Evolutionary conservation across 1,140 invertebrate species (phyloP), one percentile per base, ranked within the genome.

Genomic region (Pentalonia nigronervosa): DNA sequence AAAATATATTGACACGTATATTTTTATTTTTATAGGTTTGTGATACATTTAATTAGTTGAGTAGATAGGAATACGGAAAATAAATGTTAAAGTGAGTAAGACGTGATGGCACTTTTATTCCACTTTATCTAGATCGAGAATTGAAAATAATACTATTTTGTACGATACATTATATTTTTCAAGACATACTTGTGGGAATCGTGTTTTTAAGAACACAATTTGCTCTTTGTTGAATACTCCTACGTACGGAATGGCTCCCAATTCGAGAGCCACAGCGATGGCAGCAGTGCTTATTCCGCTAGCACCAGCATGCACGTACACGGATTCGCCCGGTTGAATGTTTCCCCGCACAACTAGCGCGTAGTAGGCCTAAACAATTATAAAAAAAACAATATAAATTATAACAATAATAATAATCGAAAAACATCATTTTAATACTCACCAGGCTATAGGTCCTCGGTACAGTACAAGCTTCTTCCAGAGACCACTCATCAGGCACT

Each of bases 381-480:
- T 23, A 34, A 48, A 48, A 50, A 60, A 60, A 0, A 8, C 11
- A 9, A 60, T 30, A 87, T 48, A n/a, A 47, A 30, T 45, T 84
- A 45, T 25, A 23, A 23, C 11, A 9, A 60, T 30, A 30, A 76
- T 76, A n/a, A 76, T 34, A n/a, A 76, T 86, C 41, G 9, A 30
- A 47, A 50, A 45, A 21, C 4, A 89, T 89, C 47, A 14, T 0
- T 34, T 23, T 84, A 3, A 21, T 93, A 95, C 95, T 95, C 95
- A 97, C 97, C 8, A 98, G 99, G 41, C 98, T 96, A 95, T 99
- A 99, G 25, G 98, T 98, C 36, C 98, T 98, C 2, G 99, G 99
- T 94, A 99, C 97, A 0, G 99, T 99, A 0, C 98, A 97, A 53
- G 99, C 99, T 95, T 99, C 96, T 95, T 98, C 97, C 91, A 99